These are phyloP conservation scores for Monochamus saltuarius DNA, from an alignment of 1,140 invertebrate genomes.

Conservation along the genomic window DNA sequence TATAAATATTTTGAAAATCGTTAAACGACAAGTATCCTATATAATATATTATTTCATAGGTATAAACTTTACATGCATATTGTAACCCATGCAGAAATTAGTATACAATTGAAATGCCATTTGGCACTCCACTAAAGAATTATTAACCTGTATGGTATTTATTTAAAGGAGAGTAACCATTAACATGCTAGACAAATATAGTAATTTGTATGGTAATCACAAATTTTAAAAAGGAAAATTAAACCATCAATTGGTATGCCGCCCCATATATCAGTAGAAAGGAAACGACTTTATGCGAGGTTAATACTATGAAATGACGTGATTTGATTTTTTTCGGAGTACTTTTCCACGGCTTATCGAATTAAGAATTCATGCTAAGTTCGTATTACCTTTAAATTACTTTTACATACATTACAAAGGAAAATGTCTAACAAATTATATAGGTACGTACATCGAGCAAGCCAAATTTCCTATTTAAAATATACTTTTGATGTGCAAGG, in stretches of 20 bases:
- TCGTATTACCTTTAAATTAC: background rate
- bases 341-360: slow-evolving; percentile 8
- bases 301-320: slow-evolving; percentile 17
- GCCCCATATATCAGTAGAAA: slow-evolving; percentile 9
- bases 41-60: too few species aligned
- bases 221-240: slow-evolving; percentile 16
- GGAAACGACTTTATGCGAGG: slow-evolving; percentile 21
- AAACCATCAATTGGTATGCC: slow-evolving; percentile 12
- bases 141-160: slow-evolving; percentile 10
- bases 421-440: too few species aligned
- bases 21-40: too few species aligned
- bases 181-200: background rate
- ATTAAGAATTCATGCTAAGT: slow-evolving; percentile 16
- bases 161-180: slow-evolving; percentile 11
- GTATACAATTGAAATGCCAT: too few species aligned
- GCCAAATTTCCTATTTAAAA: too few species aligned
- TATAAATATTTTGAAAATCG: too few species aligned
- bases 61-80: too few species aligned
- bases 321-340: slow-evolving; percentile 13
- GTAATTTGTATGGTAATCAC: slow-evolving; percentile 1
- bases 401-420: background rate
- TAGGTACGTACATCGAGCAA: too few species aligned
- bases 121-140: slow-evolving; percentile 9
- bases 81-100: too few species aligned
- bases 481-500: too few species aligned